Evolutionary conservation across 2,113 vertebrate genomes (phyloP).

Genomic region (Brachyhypopomus occidentalis): DNA sequence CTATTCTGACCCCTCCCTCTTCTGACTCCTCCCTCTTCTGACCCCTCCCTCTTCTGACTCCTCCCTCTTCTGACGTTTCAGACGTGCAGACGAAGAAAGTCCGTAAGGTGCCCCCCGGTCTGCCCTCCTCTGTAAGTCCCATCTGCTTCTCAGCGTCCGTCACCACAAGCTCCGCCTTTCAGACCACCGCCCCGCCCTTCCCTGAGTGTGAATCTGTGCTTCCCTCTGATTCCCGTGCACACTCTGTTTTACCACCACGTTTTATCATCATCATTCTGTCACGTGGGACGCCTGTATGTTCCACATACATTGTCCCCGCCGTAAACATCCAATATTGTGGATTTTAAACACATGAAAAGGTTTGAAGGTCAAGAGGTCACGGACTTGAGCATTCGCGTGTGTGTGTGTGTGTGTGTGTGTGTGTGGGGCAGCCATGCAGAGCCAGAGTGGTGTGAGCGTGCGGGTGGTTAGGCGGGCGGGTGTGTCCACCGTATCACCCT

Average conservation of each 20-base stretch:
- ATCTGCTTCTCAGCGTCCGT: slow-evolving; percentile 1
- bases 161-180: no score
- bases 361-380: not conserved
- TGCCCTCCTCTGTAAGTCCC: slow-evolving; percentile 95
- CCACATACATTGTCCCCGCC: no score
- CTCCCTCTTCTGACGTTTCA: slow-evolving; percentile 71
- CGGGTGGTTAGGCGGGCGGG: not conserved
- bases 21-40: no score
- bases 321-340: no score
- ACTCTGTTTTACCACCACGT: no score
- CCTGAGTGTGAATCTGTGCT: no score
- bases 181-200: no score
- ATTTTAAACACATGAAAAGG: not conserved
- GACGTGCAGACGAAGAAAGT: slow-evolving; percentile 96
- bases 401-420: not conserved
- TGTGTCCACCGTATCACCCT: not conserved
- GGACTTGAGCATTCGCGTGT: not conserved
- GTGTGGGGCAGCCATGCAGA: not conserved
- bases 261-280: no score
- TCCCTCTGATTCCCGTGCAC: no score
- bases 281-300: no score
- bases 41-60: no score
- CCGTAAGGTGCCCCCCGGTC: slow-evolving; percentile 93
- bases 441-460: not conserved
- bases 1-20: no score